Evolutionary conservation across 1,140 invertebrate genomes (phyloP), one percentile per base, ranked within the genome.

Genomic region (Dryas iulia): DNA sequence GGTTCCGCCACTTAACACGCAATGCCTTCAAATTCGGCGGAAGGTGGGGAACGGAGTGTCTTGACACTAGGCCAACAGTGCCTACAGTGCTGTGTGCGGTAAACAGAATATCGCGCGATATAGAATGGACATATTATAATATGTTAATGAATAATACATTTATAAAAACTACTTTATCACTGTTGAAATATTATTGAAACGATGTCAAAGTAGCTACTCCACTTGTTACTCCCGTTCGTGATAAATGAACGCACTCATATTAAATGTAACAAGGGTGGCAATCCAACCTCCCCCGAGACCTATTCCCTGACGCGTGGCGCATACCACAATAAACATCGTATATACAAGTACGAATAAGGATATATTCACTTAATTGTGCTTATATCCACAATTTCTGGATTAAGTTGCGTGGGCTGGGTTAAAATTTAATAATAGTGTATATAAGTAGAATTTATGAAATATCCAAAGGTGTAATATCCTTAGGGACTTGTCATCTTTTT

Each of bases 331-430:
- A 18, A 47, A 47, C 14, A 18, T 18, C 6, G 14, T 47, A 47
- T 7, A 8, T 47, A 18, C 35, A 7, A 47, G 18, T 47, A 18
- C 35, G 14, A 47, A 47, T 47, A 18, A 47, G 7, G 35, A 47
- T 47, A 47, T 47, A 47, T 47, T 47, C 35, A 47, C 35, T 47
- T 47, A 47, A 47, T 47, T 47, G 35, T 47, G 35, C 35, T 47
- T 47, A 47, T 47, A 47, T 47, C 14, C 21, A 47, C 18, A 47
- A 47, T 47, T 47, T 47, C 14, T 18, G 10, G 21, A 21, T 47
- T 47, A 10, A 10, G 39, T 21, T 47, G 8, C 14, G 39, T n/a
- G 14, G 18, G 39, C 39, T 47, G 39, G 39, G 6, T 47, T 47
- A 47, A 18, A 21, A 47, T 47, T 21, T 18, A 14, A 31, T 31